Base-by-base conservation (phyloP, 2,797 vertebrate species). In the Myiotriccus ornatus region DNA sequence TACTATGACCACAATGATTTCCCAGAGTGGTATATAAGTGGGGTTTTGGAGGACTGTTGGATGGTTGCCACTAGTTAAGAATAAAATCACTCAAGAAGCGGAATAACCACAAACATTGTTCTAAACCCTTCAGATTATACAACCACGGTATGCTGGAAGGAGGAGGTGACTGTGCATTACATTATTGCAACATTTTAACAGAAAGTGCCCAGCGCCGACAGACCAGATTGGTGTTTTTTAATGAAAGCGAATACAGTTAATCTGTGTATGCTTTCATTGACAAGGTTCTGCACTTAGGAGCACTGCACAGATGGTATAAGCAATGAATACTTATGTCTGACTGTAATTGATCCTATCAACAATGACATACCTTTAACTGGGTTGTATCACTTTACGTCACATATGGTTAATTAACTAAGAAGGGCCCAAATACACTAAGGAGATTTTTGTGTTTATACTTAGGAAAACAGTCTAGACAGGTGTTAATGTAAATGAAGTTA, bases 341-440 rank as follows among this genome's bases (percentile, higher is more conserved):
- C 95, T 97, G 96, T 96, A 97, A 97, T 71, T 97, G 96, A 97
- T 96, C 95, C 95, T 96, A 95, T 97, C 96, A 96, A 96, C 95
- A 96, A 90, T 95, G 95, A 94, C 95, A 95, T 96, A 97, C 96
- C 95, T 97, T 97, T 95, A 95, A 90, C 95, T 96, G 94, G 91
- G 94, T 91, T 94, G 83, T 95, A 96, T 96, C 96, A 93, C 94
- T 95, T 96, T 94, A 95, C 30, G 71, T 96, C 95, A 94, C 96
- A 97, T 97, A 96, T 96, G 95, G 95, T 94, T 97, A 96, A 96
- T 97, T 97, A 95, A 95, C 79, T 85, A 94, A 96, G 94, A 95
- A 94, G 81, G 74, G 55, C 85, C 87, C 93, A 82, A 95, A 94
- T 94, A 96, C 90, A 82, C 96, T 88, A 86, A 95, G 84, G 95